A percentile compares a stretch with the other conserved stretches of the same genome.
Conservation (phyloP, 2,113 vertebrate species). For the Dipodomys stephensi region DNA sequence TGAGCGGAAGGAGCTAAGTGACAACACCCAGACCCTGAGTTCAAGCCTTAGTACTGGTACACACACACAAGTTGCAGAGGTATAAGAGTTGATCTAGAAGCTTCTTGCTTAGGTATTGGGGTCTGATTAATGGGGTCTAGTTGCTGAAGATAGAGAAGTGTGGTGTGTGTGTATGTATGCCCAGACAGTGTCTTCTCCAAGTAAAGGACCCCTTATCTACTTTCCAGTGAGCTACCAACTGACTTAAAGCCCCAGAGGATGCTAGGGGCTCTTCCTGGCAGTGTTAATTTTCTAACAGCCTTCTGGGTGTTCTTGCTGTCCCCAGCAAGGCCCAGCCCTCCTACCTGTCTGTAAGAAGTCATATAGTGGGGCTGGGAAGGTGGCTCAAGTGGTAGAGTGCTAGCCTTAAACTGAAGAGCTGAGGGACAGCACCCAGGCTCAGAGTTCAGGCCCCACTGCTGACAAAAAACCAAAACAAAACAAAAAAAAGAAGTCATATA, state of each 20-base stretch:
- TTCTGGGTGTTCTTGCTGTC: background rate
- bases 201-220: background rate
- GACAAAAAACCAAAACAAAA: no score
- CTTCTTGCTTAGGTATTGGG: background rate
- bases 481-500: constrained; percentile 17
- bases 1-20: no score
- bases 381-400: no score
- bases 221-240: background rate
- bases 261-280: no score
- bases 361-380: no score
- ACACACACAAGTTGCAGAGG: no score
- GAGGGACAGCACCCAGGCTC: no score
- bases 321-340: constrained; percentile 44
- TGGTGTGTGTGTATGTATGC: background rate
- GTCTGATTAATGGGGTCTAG: background rate
- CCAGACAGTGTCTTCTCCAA: background rate
- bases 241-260: background rate
- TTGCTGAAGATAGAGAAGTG: no score
- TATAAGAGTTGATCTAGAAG: background rate
- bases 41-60: no score
- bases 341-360: constrained; percentile 73
- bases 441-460: no score
- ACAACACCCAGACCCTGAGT: no score
- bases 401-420: no score
- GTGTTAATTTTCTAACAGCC: background rate